phyloP scores from a whole-genome alignment of 1,140 invertebrate species.

The Lepidotrigona ventralis region DNA sequence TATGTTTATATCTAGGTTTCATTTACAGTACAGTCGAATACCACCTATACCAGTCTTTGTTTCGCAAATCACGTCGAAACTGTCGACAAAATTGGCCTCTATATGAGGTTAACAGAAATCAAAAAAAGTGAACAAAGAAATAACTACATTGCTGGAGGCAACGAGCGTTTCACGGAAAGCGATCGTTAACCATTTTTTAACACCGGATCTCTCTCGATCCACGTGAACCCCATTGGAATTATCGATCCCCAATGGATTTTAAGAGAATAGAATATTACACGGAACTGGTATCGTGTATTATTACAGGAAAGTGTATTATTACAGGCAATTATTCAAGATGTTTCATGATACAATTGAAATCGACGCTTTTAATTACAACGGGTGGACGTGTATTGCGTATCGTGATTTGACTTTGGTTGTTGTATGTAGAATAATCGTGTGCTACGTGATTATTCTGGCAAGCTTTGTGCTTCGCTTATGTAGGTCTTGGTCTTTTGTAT shows the following conservation, averaged over 20 bases:
- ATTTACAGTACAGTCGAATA: background rate
- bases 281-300: background rate
- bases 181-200: conserved; percentile 12
- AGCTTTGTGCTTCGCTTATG: conserved; percentile 26
- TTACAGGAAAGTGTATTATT: background rate
- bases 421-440: background rate
- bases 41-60: background rate
- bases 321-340: background rate
- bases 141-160: background rate
- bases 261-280: background rate
- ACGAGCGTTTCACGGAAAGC: conserved; percentile 18
- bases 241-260: background rate
- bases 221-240: background rate
- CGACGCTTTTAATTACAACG: conserved; percentile 12
- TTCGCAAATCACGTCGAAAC: background rate
- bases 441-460: conserved; percentile 21
- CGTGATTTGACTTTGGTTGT: conserved; percentile 25
- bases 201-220: conserved; percentile 1
- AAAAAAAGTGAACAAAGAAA: background rate
- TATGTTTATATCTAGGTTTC: background rate
- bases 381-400: background rate
- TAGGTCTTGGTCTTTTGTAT: conserved; percentile 48
- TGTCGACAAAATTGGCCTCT: background rate
- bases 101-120: background rate
- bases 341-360: conserved; percentile 6